A percentile compares a stretch with the other conserved stretches of the same genome.
Conservation (phyloP, 1,140 invertebrate species). For the Paralvinella palmiformis region DNA sequence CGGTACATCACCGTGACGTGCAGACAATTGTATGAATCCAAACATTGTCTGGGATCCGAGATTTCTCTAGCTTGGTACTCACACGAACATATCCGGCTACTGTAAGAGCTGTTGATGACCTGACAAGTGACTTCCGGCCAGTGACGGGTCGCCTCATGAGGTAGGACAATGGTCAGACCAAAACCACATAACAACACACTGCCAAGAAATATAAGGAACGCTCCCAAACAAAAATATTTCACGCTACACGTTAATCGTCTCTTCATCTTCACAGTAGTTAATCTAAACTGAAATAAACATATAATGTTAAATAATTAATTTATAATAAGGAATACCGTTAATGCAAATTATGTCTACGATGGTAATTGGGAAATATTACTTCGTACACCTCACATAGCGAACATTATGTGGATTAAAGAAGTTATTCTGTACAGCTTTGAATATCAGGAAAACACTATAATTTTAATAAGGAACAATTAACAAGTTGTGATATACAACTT, state of each 20-base stretch:
- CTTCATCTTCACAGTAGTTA: too few relatives aligned
- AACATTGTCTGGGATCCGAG: neutral
- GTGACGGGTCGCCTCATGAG: conserved; percentile 4
- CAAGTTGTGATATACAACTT: too few relatives aligned
- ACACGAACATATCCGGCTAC: conserved; percentile 2
- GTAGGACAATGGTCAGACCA: conserved; percentile 7
- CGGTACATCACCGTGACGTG: conserved; percentile 1
- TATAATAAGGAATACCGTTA: too few relatives aligned
- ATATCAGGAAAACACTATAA: too few relatives aligned
- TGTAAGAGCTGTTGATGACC: conserved; percentile 1
- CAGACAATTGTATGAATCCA: conserved; percentile 3
- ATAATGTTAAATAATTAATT: too few relatives aligned
- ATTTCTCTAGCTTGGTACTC: neutral
- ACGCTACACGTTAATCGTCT: conserved; percentile 8
- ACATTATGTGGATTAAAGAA: too few relatives aligned
- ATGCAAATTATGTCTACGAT: too few relatives aligned
- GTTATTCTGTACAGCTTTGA: too few relatives aligned
- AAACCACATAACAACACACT: conserved; percentile 6
- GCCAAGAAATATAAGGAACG: conserved; percentile 11
- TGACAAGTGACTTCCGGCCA: conserved; percentile 3
- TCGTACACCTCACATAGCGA: too few relatives aligned
- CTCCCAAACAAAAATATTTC: conserved; percentile 11
- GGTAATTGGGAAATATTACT: too few relatives aligned
- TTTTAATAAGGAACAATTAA: too few relatives aligned
- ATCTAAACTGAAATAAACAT: too few relatives aligned